Evolutionary conservation across 2,888 invertebrate genomes (phyloP), one percentile per base, ranked within the genome.

Genomic region (Strigamia crassipes): DNA sequence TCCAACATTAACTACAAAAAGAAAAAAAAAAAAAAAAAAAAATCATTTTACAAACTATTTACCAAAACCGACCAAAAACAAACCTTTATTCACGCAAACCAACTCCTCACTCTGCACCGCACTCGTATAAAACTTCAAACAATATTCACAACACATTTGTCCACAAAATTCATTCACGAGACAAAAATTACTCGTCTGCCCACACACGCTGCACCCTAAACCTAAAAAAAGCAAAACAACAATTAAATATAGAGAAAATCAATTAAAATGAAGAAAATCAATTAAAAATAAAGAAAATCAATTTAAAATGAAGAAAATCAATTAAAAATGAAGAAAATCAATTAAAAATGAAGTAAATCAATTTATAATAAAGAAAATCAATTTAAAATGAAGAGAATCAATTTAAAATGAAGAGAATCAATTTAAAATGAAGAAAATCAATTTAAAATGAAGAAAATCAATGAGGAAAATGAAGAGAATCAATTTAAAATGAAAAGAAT

Each of bases 61-160:
- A 10, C 1, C 38, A 38, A 38, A 38, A 34, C 34, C 34, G 6
- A 34, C 3, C 6, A 2, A 38, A 27, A 38, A 38, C 83, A 82
- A 82, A 85, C 84, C 84, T 81, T 83, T 83, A 84, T 84, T 83
- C 15, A 84, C 38, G 79, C 85, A 85, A 80, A 81, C 82, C 77
- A 84, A 84, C 12, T 21, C 42, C 38, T 77, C n/a, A 61, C 84
- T 83, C 27, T 82, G 82, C 5, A 84, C 83, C 79, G 85, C 84
- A 12, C 83, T 83, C 34, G 94, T 92, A 86, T 95, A 94, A 88
- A 96, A 96, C 87, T 94, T 94, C 80, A 94, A 91, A 87, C 96
- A 96, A 10, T 94, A 92, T 87, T 94, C 94, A 88, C 96, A 96
- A 84, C 94, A 93, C 86, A 92, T 92, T 83, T 94, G 93, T 41